Percentiles rank a stretch among this genome's conserved stretches.
These are phyloP conservation scores for Fabriciana adippe DNA, from an alignment of 2,888 invertebrate species.

Conservation along the genomic window DNA sequence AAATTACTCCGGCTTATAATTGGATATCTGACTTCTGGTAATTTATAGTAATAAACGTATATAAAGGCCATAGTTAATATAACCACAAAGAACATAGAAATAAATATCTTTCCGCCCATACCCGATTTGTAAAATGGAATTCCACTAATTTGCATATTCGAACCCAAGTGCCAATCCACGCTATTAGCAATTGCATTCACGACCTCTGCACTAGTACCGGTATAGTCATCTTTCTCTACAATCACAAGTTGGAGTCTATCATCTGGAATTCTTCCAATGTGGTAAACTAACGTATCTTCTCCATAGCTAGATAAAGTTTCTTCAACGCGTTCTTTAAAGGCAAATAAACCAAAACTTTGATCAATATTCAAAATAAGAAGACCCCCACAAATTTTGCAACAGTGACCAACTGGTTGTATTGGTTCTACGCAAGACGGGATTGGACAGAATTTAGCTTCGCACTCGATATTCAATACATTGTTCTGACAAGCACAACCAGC, in stretches of 20 bases:
- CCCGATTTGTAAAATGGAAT: conserved; percentile 58
- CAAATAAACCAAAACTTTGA: conserved; percentile 56
- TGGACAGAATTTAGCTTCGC: conserved; percentile 61
- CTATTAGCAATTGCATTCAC: conserved; percentile 54
- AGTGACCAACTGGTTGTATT: conserved; percentile 66
- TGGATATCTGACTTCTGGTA: conserved; percentile 50
- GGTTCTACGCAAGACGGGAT: conserved; percentile 60
- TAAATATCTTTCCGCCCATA: conserved; percentile 58
- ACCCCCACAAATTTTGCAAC: conserved; percentile 72
- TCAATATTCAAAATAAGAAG: conserved; percentile 56
- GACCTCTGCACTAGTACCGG: conserved; percentile 60
- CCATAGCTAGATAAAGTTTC: conserved; percentile 51
- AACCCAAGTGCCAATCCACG: conserved; percentile 53
- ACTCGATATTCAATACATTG: conserved; percentile 54
- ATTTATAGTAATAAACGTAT: conserved; percentile 66
- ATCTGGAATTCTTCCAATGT: conserved; percentile 55
- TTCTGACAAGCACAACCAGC: conserved; percentile 69
- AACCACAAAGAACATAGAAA: conserved; percentile 66
- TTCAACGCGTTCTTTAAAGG: conserved; percentile 57
- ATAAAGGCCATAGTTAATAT: conserved; percentile 53
- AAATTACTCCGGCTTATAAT: conserved; percentile 44
- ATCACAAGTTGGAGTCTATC: conserved; percentile 64
- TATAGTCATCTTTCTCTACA: conserved; percentile 64
- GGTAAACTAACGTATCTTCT: conserved; percentile 51
- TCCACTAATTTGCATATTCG: conserved; percentile 61